Conservation (phyloP, 2,113 vertebrate genomes). For the Sphaerodactylus townsendi region DNA sequence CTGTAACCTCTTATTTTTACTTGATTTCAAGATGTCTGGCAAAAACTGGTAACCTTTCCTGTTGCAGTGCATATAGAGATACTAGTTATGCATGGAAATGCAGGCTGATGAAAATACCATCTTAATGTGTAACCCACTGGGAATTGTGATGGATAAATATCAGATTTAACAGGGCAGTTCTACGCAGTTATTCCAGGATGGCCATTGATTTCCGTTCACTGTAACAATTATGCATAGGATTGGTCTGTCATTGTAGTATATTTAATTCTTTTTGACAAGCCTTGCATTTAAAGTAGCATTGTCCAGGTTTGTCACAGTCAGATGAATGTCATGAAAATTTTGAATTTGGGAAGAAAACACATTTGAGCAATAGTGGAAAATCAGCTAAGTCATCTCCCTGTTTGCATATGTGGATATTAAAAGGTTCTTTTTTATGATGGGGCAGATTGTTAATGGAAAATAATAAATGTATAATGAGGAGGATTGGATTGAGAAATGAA, state of each 20-base stretch:
- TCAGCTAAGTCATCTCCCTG: neutral
- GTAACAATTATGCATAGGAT: no score
- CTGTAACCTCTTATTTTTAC: neutral
- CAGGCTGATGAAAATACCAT: no score
- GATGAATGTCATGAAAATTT: neutral
- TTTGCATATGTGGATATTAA: neutral
- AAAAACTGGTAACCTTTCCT: neutral
- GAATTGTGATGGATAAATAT: no score
- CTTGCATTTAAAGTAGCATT: neutral
- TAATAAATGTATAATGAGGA: neutral
- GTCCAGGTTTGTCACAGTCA: neutral
- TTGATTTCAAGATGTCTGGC: neutral
- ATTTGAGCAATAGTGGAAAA: neutral
- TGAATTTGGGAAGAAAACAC: neutral
- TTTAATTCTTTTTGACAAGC: neutral
- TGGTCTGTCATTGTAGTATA: no score
- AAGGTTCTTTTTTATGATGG: neutral
- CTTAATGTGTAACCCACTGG: no score
- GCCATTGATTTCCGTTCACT: no score
- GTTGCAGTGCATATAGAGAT: neutral
- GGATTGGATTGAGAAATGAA: neutral
- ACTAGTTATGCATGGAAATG: neutral
- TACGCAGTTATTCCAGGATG: no score
- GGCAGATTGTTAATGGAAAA: rapidly evolving
- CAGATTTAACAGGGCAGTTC: no score